Base-by-base conservation (phyloP, 2,797 vertebrate species). In the Manis javanica region DNA sequence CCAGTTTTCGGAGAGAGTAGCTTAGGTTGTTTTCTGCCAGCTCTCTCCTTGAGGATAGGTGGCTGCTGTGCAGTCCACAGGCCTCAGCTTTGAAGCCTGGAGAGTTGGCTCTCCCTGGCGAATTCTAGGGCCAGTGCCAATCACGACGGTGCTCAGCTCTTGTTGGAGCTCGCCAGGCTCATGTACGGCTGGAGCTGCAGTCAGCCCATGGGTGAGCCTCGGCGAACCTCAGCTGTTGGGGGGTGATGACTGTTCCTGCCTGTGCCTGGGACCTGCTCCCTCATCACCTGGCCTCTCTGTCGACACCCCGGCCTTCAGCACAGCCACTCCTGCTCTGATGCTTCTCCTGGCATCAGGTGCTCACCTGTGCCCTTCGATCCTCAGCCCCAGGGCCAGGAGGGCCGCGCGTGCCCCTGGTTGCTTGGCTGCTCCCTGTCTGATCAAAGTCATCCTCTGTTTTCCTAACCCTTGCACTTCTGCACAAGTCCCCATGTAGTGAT, bases 281-380 rank as follows among this genome's bases (percentile, higher is more conserved):
- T 7, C 46, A 55, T 85, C 51, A 13, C 69, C 12, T 37, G 18
- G 26, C 37, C 63, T 88, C 23, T 57, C 55, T 61, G 78, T 55
- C 46, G 14, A 15, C 16, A 4, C 77, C 46, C 46, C 39, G 55
- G 68, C 68, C 64, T 29, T n/a, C 55, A 29, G 31, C 57, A 72
- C 71, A 8, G 46, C 53, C 12, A 1, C 16, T 63, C 63, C 1
- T 4, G 4, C 51, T 39, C 72, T 42, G 19, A 5, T 31, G 49
- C 55, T 34, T 72, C 14, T 79, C 68, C 77, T 23, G 59, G 83
- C 46, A 51, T 53, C 49, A 0, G 1, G 42, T 14, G 2, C 16
- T 13, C 24, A 3, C 24, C 71, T n/a, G 13, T 2, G 0, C 12
- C 68, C 55, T 2, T 34, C 2, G 0, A 3, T 21, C 39, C 63